A percentile compares a stretch with the other conserved stretches of the same genome.
Conservation (phyloP, 2,888 invertebrate species). For the Psococerastis gibbosa region DNA sequence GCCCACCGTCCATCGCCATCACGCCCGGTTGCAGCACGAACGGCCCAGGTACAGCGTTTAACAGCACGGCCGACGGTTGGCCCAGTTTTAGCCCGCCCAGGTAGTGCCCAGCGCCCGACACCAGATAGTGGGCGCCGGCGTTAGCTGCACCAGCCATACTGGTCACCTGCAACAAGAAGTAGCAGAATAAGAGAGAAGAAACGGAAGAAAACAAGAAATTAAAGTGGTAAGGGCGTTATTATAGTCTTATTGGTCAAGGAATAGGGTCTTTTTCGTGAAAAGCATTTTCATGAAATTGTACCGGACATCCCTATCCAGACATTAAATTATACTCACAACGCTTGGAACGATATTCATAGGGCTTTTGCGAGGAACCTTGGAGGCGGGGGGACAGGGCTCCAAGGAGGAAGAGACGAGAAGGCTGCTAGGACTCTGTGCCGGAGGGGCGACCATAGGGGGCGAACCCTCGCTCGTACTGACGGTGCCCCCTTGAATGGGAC, state of each 20-base stretch:
- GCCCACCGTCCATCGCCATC: conserved; percentile 46
- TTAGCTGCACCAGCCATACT: too few species aligned
- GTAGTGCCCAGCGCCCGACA: conserved; percentile 54
- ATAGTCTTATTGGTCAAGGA: too few species aligned
- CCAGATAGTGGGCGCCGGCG: conserved; percentile 47
- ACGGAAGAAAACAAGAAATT: too few species aligned
- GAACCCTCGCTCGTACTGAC: conserved; percentile 62
- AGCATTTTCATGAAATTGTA: too few species aligned
- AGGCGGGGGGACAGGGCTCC: too few species aligned
- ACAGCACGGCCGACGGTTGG: conserved; percentile 50
- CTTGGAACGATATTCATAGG: conserved; percentile 56
- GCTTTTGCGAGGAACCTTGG: conserved; percentile 28
- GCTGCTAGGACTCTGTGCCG: conserved; percentile 11
- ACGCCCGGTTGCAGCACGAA: conserved; percentile 61
- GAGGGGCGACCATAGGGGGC: conserved; percentile 11
- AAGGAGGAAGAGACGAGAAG: conserved; percentile 13
- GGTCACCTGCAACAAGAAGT: too few species aligned
- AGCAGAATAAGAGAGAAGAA: too few species aligned
- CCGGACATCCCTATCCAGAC: too few species aligned
- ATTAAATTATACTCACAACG: too few species aligned
- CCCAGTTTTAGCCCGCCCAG: conserved; percentile 45
- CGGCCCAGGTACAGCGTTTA: conserved; percentile 59
- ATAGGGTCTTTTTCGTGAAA: too few species aligned
- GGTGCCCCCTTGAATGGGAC: conserved; percentile 66
- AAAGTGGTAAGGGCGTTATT: too few species aligned